A percentile compares a stretch with the other conserved stretches of the same genome.
phyloP scores from a whole-genome alignment of 2,888 invertebrate species.

The Tenthredo distinguenda region DNA sequence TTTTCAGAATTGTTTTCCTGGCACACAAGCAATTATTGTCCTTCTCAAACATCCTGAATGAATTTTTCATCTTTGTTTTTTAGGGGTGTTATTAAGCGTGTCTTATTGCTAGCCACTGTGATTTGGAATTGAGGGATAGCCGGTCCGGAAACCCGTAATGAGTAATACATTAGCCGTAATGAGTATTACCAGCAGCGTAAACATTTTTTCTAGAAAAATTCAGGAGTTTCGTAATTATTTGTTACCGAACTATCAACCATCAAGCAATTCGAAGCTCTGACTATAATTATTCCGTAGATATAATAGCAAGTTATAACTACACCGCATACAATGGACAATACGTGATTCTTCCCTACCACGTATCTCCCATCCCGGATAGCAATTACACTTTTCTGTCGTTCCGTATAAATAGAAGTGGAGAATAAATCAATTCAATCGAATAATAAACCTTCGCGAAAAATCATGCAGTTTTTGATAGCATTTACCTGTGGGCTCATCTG shows the following conservation, averaged over 20 bases:
- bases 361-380: constrained; percentile 6
- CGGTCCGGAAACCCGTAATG: neutral
- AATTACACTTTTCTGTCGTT: neutral
- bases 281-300: constrained; percentile 8
- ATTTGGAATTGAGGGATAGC: neutral
- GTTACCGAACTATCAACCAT: neutral
- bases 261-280: constrained; percentile 4
- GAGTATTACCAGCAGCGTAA: neutral
- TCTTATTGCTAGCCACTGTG: neutral
- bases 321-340: neutral
- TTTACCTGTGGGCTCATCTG: constrained; percentile 18
- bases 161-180: neutral
- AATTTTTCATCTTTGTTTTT: neutral
- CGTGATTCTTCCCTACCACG: neutral
- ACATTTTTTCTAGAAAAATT: constrained; percentile 1
- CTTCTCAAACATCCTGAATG: neutral
- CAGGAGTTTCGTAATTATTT: constrained; percentile 12
- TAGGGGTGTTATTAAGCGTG: neutral
- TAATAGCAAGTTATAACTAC: neutral
- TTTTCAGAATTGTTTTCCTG: neutral
- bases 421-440: neutral
- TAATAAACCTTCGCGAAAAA: neutral
- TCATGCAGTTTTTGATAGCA: constrained; percentile 16
- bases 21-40: neutral
- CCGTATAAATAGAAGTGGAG: constrained; percentile 9